A percentile compares a stretch with the other conserved stretches of the same genome.
These are phyloP conservation scores for Lithophane ornitopus DNA, from an alignment of 2,888 invertebrate genomes.

Conservation along the genomic window DNA sequence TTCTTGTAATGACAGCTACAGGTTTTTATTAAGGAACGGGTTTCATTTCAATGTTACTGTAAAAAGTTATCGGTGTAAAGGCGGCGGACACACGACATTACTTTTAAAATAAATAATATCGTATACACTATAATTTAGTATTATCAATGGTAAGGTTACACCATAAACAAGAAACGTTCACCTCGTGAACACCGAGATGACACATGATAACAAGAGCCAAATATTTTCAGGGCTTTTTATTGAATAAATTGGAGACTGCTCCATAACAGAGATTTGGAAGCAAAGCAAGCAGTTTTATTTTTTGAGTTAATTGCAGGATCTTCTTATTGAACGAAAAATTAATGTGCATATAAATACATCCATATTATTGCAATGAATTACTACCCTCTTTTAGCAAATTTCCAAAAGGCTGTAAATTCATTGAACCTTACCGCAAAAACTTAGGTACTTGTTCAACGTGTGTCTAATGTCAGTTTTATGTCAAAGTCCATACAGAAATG, in stretches of 20 bases:
- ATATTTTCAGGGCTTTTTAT: too few species aligned
- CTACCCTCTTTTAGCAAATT: neutral
- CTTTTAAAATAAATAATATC: slow-evolving; percentile 1
- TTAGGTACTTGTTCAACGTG: too few species aligned
- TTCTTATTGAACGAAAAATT: neutral
- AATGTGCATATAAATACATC: neutral
- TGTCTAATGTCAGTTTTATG: too few species aligned
- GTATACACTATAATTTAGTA: too few species aligned
- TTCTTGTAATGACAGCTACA: slow-evolving; percentile 43
- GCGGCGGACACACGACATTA: slow-evolving; percentile 18
- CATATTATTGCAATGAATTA: neutral
- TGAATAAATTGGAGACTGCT: too few species aligned
- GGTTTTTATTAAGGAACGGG: slow-evolving; percentile 60
- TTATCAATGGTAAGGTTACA: too few species aligned
- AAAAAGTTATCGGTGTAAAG: slow-evolving; percentile 49
- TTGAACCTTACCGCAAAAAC: too few species aligned
- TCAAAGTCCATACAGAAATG: too few species aligned
- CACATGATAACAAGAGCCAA: too few species aligned
- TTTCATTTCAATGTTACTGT: slow-evolving; percentile 55
- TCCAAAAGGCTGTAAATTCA: neutral
- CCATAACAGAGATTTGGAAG: too few species aligned
- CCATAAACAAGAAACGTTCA: too few species aligned
- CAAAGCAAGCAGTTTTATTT: neutral
- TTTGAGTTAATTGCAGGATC: neutral
- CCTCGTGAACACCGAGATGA: too few species aligned